phyloP scores from a whole-genome alignment of 2,888 invertebrate genomes.

The Eristalis pertinax region DNA sequence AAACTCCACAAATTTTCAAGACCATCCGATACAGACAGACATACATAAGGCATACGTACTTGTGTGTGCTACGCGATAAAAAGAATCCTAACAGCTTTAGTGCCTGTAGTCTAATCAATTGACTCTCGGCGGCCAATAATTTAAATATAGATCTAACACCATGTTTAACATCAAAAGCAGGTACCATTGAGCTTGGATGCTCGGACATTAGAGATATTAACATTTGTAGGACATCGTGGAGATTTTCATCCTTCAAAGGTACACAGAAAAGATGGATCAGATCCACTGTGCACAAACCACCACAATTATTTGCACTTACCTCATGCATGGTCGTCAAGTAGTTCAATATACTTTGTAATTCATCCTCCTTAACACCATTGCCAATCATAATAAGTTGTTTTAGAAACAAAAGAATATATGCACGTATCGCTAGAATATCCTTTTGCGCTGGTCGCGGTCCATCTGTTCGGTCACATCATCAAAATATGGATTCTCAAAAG shows the following conservation, averaged over 20 bases:
- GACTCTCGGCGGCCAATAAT: constrained; percentile 96
- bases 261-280: background rate
- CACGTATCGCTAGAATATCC: constrained; percentile 96
- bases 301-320: constrained; percentile 83
- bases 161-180: constrained; percentile 98
- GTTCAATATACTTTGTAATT: constrained; percentile 98
- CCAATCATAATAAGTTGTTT: constrained; percentile 98
- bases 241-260: constrained; percentile 91
- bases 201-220: constrained; percentile 98
- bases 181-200: constrained; percentile 99
- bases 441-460: constrained; percentile 96
- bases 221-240: constrained; percentile 98
- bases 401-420: constrained; percentile 96
- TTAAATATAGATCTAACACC: constrained; percentile 99
- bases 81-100: constrained; percentile 98
- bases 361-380: constrained; percentile 98
- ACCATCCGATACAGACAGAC: constrained; percentile 59
- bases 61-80: constrained; percentile 98
- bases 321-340: constrained; percentile 99
- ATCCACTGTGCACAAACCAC: constrained; percentile 17
- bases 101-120: constrained; percentile 96
- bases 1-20: constrained; percentile 36
- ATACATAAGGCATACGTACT: constrained; percentile 84
- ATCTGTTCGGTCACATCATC: constrained; percentile 84
- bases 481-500: background rate